Evolutionary conservation across 2,113 vertebrate species (phyloP), one percentile per base, ranked within the genome.

Genomic region (Campylomormyrus numenius): DNA sequence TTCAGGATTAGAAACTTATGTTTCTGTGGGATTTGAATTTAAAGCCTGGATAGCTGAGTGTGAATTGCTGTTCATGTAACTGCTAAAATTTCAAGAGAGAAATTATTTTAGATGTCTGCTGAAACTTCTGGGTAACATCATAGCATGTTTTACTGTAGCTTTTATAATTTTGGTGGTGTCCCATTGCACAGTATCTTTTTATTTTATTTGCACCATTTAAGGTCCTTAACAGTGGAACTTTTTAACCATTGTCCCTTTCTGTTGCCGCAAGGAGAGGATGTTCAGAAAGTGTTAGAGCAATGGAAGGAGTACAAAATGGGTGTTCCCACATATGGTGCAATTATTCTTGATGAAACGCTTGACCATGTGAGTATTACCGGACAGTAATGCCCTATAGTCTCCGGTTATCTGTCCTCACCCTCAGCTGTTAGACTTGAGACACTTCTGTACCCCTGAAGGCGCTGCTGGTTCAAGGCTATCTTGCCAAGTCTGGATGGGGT

Each of bases 301-400:
- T 99, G 98, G 98, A 99, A 99, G 94, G 98, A 99, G 93, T 99
- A 99, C 91, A 99, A 99, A 96, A 99, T 99, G 98, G 98, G 98
- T 90, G 98, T 99, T 21, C 98, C 98, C 27, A 99, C 98, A 0
- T 99, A 98, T 90, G 98, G 98, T 93, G 98, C 98, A 56, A 99
- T 99, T 95, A 99, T 99, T 95, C 96, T 99, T 0, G 98, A 99
- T 94, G 98, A 99, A 93, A 96, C 97, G 9, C 96, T 98, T 92
- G 98, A 99, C 95, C 97, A 97, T 93, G 98, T 98, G 94, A 97
- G 98, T 95, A 66, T 7, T 19, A 35, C 27, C 4, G 8, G 31
- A 11, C 21, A 24, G 5, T 45, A 19, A 85, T 50, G 24, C 2
- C 13, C 1, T 35, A 15, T 9, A 3, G 21, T 45, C 58, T 4